Evolutionary conservation across 2,113 vertebrate genomes (phyloP), one percentile per base, ranked within the genome.

Genomic region (Tragelaphus scriptus): DNA sequence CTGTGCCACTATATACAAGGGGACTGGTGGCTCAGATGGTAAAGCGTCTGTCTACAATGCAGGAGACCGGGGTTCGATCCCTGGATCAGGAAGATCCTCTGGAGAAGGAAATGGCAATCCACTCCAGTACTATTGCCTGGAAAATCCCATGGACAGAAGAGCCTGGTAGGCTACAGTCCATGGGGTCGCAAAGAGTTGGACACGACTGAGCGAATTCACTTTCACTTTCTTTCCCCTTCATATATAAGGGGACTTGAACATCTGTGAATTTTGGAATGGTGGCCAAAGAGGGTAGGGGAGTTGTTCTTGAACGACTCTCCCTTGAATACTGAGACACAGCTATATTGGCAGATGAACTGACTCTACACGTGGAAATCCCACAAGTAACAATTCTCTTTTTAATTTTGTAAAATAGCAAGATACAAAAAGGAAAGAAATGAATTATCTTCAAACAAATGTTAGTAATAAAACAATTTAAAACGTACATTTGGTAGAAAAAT

Each of bases 281-380:
- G 81, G 81, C 3, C 32, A 53, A 36, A 25, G 19, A 9, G 11
- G 25, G 30, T 5, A 44, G 51, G n/a, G 12, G 12, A 12, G 3
- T 25, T 14, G 19, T 56, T 56, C 32, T 5, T 53, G 51, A 56
- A 36, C 0, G 0, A 25, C 21, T 25, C 51, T 7, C 3, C 51
- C 6, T 36, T 36, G 30, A 84, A 55, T 56, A 56, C 3, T 36
- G 51, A 56, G 32, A 7, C 32, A 79, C 75, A 84, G 4, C 13
- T 65, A 12, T 85, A 47, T n/a, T 79, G 56, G 16, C 15, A 92
- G 36, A 44, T 92, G 25, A 79, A 55, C 25, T 88, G 25, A 85
- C 19, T 17, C 21, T 36, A 40, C n/a, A 68, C 0, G 1, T 53
- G n/a, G 68, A 53, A 90, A 89, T 23, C 21, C 17, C 3, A 82